phyloP scores from a whole-genome alignment of 2,888 invertebrate species.

The Pycnomerus fuliginosus region DNA sequence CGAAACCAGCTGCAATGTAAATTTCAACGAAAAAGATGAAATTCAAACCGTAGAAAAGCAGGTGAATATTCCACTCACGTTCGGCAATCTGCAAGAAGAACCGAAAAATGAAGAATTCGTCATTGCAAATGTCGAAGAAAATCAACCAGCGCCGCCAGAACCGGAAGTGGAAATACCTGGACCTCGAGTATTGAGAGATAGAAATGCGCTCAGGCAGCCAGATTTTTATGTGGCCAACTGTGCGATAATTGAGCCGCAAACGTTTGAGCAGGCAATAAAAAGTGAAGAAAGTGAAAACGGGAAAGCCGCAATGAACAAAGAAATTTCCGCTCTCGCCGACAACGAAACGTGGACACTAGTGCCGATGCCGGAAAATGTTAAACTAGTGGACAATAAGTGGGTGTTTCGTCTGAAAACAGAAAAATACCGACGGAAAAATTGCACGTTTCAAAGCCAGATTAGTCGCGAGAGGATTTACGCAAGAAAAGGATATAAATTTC shows the following conservation, averaged over 20 bases:
- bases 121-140: background rate
- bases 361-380: slow-evolving; percentile 8
- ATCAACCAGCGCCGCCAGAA: background rate
- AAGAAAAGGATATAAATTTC: slow-evolving; percentile 17
- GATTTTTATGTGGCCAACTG: background rate
- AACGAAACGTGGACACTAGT: slow-evolving; percentile 19
- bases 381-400: slow-evolving; percentile 22
- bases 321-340: slow-evolving; percentile 5
- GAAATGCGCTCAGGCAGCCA: slow-evolving; percentile 6
- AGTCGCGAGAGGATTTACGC: slow-evolving; percentile 18
- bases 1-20: slow-evolving; percentile 19
- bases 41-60: slow-evolving; percentile 1
- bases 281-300: slow-evolving; percentile 3
- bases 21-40: slow-evolving; percentile 25
- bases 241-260: slow-evolving; percentile 8
- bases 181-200: slow-evolving; percentile 5
- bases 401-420: slow-evolving; percentile 12
- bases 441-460: slow-evolving; percentile 17
- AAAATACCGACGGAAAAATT: slow-evolving; percentile 4
- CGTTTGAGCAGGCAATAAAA: slow-evolving; percentile 16
- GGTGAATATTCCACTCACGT: background rate
- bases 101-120: background rate
- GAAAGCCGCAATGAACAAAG: slow-evolving; percentile 14
- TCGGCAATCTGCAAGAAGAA: background rate
- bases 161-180: background rate